A percentile compares a stretch with the other conserved stretches of the same genome.
phyloP scores from a whole-genome alignment of 2,113 vertebrate genomes.

The Anthoscopus minutus region DNA sequence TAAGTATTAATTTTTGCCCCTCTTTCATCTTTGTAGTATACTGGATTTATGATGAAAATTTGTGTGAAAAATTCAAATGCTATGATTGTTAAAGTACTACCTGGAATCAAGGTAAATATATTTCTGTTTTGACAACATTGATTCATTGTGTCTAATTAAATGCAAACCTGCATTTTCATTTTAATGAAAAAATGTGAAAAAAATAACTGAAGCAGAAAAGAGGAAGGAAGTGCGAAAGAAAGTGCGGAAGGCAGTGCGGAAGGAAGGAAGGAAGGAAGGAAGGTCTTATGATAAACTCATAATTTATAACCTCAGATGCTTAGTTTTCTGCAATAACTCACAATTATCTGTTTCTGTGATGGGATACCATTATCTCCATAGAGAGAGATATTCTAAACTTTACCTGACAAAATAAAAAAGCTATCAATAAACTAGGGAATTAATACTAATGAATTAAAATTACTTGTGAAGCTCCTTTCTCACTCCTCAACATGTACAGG shows the following conservation, averaged over 20 bases:
- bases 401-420: not conserved
- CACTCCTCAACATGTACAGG: not conserved
- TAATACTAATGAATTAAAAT: not conserved
- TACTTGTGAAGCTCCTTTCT: not conserved
- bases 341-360: not conserved
- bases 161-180: not conserved
- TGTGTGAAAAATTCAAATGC: not conserved
- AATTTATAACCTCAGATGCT: not conserved
- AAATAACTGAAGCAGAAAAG: not conserved
- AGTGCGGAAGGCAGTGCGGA: not conserved
- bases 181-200: not conserved
- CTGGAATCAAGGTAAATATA: not conserved
- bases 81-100: not conserved
- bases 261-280: not conserved
- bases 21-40: not conserved
- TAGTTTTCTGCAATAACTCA: not conserved
- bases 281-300: not conserved
- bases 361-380: not conserved
- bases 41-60: not conserved
- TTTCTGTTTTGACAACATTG: not conserved
- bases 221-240: too few relatives aligned
- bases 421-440: not conserved
- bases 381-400: not conserved
- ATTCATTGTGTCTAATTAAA: not conserved
- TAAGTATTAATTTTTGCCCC: conserved; percentile 20